A percentile compares a stretch with the other conserved stretches of the same genome.
Evolutionary conservation across 2,797 vertebrate species (phyloP).

Genomic region (Lycodopsis pacificus): DNA sequence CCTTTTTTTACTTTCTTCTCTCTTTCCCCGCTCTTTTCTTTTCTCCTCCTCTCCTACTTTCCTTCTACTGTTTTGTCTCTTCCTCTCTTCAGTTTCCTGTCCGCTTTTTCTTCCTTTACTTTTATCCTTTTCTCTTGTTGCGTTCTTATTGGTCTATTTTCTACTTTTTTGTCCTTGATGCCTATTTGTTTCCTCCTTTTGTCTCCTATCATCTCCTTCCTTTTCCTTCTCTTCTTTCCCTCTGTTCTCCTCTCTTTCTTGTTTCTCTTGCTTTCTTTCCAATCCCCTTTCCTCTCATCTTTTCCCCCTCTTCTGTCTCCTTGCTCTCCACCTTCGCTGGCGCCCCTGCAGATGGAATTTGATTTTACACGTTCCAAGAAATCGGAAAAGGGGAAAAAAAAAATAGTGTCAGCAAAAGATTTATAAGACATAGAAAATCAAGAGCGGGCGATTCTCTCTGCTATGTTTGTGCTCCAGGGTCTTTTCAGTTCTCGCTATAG

Average conservation of each 20-base stretch:
- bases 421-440: slow-evolving; percentile 79
- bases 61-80: neutral
- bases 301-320: slow-evolving; percentile 30
- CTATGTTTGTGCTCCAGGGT: slow-evolving; percentile 80
- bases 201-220: neutral
- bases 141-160: neutral
- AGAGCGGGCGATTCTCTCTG: slow-evolving; percentile 69
- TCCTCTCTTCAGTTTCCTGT: neutral
- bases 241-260: neutral
- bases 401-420: slow-evolving; percentile 81
- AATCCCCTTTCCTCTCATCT: neutral
- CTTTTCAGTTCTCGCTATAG: slow-evolving; percentile 58
- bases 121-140: neutral
- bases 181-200: neutral
- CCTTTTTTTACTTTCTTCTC: neutral
- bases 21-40: neutral
- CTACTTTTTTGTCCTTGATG: slow-evolving; percentile 3
- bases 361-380: slow-evolving; percentile 72
- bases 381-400: slow-evolving; percentile 54
- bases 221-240: neutral
- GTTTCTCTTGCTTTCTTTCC: slow-evolving; percentile 6
- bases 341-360: slow-evolving; percentile 66
- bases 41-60: neutral
- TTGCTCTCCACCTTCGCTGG: slow-evolving; percentile 58
- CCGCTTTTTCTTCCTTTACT: neutral